Conservation (phyloP, 2,797 vertebrate species). For the Hapalemur alaotrensis region DNA sequence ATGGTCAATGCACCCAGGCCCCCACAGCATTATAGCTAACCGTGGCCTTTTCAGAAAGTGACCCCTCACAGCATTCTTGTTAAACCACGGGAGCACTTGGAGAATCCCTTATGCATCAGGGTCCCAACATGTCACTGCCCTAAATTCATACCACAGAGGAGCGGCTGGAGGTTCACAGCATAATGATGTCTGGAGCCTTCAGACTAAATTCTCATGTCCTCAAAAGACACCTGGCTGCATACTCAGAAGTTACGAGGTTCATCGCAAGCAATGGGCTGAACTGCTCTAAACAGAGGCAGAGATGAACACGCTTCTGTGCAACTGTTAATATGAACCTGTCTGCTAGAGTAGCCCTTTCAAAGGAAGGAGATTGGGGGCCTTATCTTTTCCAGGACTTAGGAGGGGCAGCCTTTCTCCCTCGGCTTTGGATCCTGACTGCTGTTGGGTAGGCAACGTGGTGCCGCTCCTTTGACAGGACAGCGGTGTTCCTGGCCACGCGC, state of each 20-base stretch:
- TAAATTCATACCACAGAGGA: background rate
- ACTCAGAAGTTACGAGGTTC: background rate
- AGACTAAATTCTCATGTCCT: background rate
- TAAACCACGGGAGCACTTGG: background rate
- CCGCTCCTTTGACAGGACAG: background rate
- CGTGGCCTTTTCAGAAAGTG: background rate
- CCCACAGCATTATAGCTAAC: background rate
- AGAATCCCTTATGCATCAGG: fast-evolving
- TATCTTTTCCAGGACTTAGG: background rate
- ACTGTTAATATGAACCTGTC: background rate
- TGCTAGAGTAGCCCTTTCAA: background rate
- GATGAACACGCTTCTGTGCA: fast-evolving
- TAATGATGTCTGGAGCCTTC: background rate
- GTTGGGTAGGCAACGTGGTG: background rate
- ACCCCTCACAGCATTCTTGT: background rate
- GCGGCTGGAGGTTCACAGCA: background rate
- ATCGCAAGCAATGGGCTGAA: background rate
- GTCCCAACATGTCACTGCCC: background rate
- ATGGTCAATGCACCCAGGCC: background rate
- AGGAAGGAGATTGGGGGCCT: background rate
- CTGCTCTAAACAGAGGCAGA: background rate
- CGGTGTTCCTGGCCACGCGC: fast-evolving
- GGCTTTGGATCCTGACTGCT: background rate
- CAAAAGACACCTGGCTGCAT: background rate
- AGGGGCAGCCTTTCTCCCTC: background rate